A percentile compares a stretch with the other conserved stretches of the same genome.
phyloP scores from a whole-genome alignment of 1,140 invertebrate genomes.

The Kradibia gibbosae region DNA sequence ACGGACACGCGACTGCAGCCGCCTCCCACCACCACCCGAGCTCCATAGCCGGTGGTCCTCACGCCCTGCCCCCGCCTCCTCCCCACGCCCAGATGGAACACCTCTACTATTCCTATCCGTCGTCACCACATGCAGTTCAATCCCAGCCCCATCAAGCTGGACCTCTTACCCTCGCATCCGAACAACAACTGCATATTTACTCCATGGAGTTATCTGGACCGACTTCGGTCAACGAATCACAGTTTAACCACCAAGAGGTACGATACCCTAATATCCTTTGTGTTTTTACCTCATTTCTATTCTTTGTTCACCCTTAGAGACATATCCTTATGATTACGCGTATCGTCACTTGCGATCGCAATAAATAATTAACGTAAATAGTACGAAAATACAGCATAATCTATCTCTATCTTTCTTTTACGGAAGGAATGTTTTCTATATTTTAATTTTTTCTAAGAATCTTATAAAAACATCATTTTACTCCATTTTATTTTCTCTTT shows the following conservation, averaged over 20 bases:
- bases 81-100: conserved; percentile 63
- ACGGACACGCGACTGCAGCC: conserved; percentile 56
- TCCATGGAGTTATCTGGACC: conserved; percentile 63
- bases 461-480: no score
- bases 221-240: conserved; percentile 60
- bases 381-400: no score
- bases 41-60: conserved; percentile 56
- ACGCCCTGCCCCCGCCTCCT: conserved; percentile 22
- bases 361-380: no score
- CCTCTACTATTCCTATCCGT: conserved; percentile 65
- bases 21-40: conserved; percentile 63
- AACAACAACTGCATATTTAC: conserved; percentile 67
- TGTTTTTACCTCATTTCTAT: neutral
- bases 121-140: conserved; percentile 50
- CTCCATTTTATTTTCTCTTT: no score
- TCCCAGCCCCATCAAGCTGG: conserved; percentile 62
- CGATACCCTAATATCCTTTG: no score
- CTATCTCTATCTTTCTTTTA: no score
- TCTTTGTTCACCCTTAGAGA: no score
- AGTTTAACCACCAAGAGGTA: conserved; percentile 61
- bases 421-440: no score
- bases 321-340: no score
- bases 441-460: no score
- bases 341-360: no score
- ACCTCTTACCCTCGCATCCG: conserved; percentile 63